Conservation (phyloP, 2,888 invertebrate species). For the Hedya salicella region DNA sequence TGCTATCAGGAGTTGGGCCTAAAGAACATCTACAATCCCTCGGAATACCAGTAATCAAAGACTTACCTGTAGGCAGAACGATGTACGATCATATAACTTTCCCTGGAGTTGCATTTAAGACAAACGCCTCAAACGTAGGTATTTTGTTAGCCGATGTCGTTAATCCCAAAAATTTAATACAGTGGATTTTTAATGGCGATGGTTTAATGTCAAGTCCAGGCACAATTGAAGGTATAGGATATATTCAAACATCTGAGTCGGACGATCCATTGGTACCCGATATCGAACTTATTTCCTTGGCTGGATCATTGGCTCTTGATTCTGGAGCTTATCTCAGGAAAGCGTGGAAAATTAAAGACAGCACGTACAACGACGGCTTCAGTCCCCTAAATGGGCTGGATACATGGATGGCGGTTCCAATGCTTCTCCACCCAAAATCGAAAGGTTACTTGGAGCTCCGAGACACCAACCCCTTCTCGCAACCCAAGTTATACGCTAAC, state of each 20-base stretch:
- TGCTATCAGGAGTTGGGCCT: conserved; percentile 92
- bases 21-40: conserved; percentile 82
- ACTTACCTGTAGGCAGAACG: conserved; percentile 88
- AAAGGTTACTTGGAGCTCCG: conserved; percentile 88
- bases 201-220: conserved; percentile 86
- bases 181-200: conserved; percentile 79
- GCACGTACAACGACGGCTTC: conserved; percentile 83
- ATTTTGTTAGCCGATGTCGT: conserved; percentile 74
- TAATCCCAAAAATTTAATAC: conserved; percentile 71
- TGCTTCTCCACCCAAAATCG: conserved; percentile 90
- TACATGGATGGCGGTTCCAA: conserved; percentile 87
- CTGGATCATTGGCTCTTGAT: conserved; percentile 87
- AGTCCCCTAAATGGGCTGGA: conserved; percentile 81
- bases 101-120: conserved; percentile 77
- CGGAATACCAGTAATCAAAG: conserved; percentile 85
- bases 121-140: conserved; percentile 75
- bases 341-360: conserved; percentile 84
- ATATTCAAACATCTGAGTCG: conserved; percentile 85
- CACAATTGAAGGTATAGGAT: conserved; percentile 87
- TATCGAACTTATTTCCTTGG: conserved; percentile 87
- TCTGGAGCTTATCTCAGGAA: conserved; percentile 79
- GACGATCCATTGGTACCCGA: conserved; percentile 86
- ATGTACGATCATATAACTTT: conserved; percentile 87
- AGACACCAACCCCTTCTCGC: conserved; percentile 89
- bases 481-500: conserved; percentile 91